Percentiles rank a stretch among this genome's conserved stretches.
These are phyloP conservation scores for Eubasilissa splendida DNA, from an alignment of 2,888 invertebrate genomes.

Conservation along the genomic window DNA sequence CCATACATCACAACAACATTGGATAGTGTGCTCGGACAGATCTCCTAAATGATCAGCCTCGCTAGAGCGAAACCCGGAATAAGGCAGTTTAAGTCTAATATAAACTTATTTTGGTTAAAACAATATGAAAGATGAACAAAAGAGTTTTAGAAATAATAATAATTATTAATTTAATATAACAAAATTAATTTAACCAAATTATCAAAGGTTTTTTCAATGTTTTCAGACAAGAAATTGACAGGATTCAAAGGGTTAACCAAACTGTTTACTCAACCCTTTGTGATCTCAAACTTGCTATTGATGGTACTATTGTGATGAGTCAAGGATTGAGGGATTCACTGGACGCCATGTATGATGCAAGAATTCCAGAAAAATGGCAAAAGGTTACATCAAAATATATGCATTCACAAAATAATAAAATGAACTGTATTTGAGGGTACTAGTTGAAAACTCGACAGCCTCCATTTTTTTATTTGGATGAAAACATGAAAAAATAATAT, in stretches of 20 bases:
- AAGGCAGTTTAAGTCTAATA: too few relatives aligned
- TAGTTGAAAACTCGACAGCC: background rate
- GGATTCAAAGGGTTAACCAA: conserved; percentile 90
- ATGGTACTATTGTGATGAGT: conserved; percentile 98
- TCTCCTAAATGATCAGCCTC: too few relatives aligned
- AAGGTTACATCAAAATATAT: conserved; percentile 73
- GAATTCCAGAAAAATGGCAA: conserved; percentile 93
- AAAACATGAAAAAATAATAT: too few relatives aligned
- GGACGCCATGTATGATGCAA: conserved; percentile 97
- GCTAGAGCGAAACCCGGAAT: too few relatives aligned
- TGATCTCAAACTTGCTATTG: conserved; percentile 94
- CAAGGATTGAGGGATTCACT: conserved; percentile 89
- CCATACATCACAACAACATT: background rate
- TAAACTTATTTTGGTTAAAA: too few relatives aligned
- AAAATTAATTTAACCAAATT: too few relatives aligned
- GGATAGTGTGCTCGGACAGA: too few relatives aligned
- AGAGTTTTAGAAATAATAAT: too few relatives aligned
- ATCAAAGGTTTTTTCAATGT: background rate
- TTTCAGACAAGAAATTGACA: conserved; percentile 81
- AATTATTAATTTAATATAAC: background rate
- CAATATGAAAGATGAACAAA: too few relatives aligned
- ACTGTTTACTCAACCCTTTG: conserved; percentile 85
- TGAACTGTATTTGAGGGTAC: background rate
- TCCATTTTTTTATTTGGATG: background rate
- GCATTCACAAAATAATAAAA: background rate